Evolutionary conservation across 92 coral and sea anemone genomes (phyloP).

Genomic region (Actinernus sp.): DNA sequence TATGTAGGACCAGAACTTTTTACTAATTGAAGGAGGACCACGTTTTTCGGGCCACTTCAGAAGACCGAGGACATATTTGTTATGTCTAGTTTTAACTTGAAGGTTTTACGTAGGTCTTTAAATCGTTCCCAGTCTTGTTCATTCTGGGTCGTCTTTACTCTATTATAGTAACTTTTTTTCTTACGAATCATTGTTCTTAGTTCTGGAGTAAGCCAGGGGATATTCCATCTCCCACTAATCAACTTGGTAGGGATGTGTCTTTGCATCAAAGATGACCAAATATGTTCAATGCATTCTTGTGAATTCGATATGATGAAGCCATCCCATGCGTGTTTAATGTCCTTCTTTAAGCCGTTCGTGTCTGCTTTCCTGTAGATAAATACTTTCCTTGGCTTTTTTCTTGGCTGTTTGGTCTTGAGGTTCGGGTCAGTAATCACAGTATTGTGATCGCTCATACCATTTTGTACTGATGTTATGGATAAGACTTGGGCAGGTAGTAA

Average conservation of each 20-base stretch:
- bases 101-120: constrained; percentile 32
- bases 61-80: not conserved
- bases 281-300: constrained; percentile 5
- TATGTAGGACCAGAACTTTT: constrained; percentile 55
- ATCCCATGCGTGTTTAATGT: constrained; percentile 1
- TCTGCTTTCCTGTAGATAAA: constrained; percentile 5
- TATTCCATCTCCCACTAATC: constrained; percentile 19
- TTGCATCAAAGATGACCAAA: constrained; percentile 11
- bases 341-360: constrained; percentile 1
- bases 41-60: not conserved
- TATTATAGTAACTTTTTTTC: constrained; percentile 17
- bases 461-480: constrained; percentile 16
- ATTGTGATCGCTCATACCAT: constrained; percentile 43
- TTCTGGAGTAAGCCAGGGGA: constrained; percentile 22
- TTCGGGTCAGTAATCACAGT: constrained; percentile 8
- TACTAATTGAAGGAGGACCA: constrained; percentile 27
- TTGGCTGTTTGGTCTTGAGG: constrained; percentile 8
- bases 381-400: constrained; percentile 5
- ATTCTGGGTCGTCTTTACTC: constrained; percentile 28
- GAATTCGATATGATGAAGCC: constrained; percentile 1
- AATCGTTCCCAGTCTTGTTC: constrained; percentile 39
- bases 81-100: constrained; percentile 19
- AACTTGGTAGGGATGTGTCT: constrained; percentile 19
- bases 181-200: constrained; percentile 11
- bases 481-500: constrained; percentile 27